These are phyloP conservation scores for Ceyx cyanopectus DNA, from an alignment of 2,113 vertebrate genomes.

Conservation along the genomic window DNA sequence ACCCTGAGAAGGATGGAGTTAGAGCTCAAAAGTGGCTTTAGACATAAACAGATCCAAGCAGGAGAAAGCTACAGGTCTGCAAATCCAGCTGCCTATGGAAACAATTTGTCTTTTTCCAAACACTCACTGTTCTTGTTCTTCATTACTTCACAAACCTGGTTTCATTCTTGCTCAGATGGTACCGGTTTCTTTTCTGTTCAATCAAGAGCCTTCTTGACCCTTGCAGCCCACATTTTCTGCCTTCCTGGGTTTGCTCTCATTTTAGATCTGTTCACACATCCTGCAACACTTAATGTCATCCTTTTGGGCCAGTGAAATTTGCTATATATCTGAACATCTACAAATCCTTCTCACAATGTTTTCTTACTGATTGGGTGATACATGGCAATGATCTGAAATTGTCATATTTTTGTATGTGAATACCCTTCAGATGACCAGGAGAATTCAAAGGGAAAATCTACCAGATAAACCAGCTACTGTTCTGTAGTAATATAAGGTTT, in stretches of 20 bases:
- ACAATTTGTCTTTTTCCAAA: neutral
- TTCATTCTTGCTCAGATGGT: neutral
- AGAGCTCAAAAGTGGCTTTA: neutral
- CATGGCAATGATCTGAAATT: neutral
- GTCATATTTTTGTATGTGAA: neutral
- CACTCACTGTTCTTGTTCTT: neutral
- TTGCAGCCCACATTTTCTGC: neutral
- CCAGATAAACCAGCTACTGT: neutral
- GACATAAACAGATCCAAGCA: neutral
- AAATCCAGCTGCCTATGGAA: neutral
- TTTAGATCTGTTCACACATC: conserved; percentile 19
- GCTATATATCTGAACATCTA: neutral
- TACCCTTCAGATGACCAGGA: neutral
- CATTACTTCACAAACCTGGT: neutral
- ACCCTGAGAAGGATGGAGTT: neutral
- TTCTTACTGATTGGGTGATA: neutral
- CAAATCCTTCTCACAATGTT: neutral
- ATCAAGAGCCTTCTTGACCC: neutral
- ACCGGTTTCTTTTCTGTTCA: neutral
- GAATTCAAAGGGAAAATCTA: neutral
- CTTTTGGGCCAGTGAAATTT: neutral
- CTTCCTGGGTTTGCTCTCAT: neutral
- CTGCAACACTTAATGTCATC: neutral
- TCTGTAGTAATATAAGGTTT: neutral
- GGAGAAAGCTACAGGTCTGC: neutral